These are phyloP conservation scores for Lasioglossum calceatum DNA, from an alignment of 2,888 invertebrate species.

Conservation along the genomic window DNA sequence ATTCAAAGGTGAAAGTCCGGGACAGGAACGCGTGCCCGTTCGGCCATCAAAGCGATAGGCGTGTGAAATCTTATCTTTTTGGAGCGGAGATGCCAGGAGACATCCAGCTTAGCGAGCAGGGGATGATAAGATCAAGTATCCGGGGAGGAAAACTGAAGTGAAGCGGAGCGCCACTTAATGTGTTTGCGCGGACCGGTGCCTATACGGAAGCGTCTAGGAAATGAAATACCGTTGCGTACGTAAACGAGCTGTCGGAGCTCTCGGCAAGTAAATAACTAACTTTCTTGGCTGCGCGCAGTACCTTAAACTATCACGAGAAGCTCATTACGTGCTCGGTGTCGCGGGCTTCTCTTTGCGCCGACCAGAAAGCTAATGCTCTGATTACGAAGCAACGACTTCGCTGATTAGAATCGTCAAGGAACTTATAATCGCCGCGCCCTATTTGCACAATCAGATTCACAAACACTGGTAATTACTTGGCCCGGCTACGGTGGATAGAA, in stretches of 20 bases:
- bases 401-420: slow-evolving; percentile 60
- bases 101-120: slow-evolving; percentile 18
- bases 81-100: neutral
- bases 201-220: slow-evolving; percentile 69
- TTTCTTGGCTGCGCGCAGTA: slow-evolving; percentile 71
- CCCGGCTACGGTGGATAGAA: neutral
- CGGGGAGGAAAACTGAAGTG: slow-evolving; percentile 25
- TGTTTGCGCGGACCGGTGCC: slow-evolving; percentile 70
- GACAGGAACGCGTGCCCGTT: neutral
- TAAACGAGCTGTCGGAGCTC: slow-evolving; percentile 73
- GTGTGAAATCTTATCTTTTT: neutral
- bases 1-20: neutral
- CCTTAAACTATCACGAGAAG: slow-evolving; percentile 69
- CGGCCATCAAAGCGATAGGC: neutral
- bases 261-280: slow-evolving; percentile 75
- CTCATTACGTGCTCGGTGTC: slow-evolving; percentile 66
- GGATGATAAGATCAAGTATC: slow-evolving; percentile 55
- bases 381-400: slow-evolving; percentile 62
- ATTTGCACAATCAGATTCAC: slow-evolving; percentile 60
- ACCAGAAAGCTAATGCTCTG: slow-evolving; percentile 65
- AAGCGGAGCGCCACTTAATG: slow-evolving; percentile 67
- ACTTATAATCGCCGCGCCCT: slow-evolving; percentile 56
- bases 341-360: slow-evolving; percentile 38
- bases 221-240: slow-evolving; percentile 76
- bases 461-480: slow-evolving; percentile 53